Evolutionary conservation across 1,140 invertebrate genomes (phyloP).

Genomic region (Ceratosolen solmsi): DNA sequence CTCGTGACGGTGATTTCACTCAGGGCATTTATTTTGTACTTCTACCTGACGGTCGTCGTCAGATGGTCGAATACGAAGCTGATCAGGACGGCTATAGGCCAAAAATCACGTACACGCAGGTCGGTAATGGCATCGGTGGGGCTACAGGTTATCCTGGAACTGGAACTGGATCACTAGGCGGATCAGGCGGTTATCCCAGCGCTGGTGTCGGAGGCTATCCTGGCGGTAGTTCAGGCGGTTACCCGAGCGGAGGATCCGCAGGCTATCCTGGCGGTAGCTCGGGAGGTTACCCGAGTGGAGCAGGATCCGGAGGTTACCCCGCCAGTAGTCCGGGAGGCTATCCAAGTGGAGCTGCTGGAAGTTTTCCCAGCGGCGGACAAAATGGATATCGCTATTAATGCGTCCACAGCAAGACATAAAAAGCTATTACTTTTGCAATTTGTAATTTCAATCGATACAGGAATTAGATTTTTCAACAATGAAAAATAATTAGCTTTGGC

Average conservation of each 20-base stretch:
- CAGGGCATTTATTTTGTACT: constrained; percentile 69
- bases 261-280: background rate
- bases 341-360: background rate
- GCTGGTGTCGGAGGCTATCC: background rate
- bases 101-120: constrained; percentile 76
- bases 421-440: background rate
- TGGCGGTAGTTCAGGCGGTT: constrained; percentile 48
- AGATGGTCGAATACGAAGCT: constrained; percentile 71
- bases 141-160: constrained; percentile 39
- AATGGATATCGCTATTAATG: constrained; percentile 40
- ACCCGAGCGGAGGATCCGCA: constrained; percentile 7
- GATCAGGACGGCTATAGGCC: constrained; percentile 71
- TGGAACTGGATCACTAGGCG: constrained; percentile 43
- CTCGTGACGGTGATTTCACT: constrained; percentile 65
- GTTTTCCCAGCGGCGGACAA: constrained; percentile 51
- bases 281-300: constrained; percentile 57
- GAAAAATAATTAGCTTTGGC: background rate
- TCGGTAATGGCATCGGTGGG: constrained; percentile 75
- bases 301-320: constrained; percentile 40
- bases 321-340: constrained; percentile 29
- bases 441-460: background rate
- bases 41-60: constrained; percentile 70
- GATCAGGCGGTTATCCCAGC: constrained; percentile 31
- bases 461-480: background rate
- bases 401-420: background rate